phyloP scores from a whole-genome alignment of 2,797 vertebrate genomes.

The Atherinosoma microstoma region DNA sequence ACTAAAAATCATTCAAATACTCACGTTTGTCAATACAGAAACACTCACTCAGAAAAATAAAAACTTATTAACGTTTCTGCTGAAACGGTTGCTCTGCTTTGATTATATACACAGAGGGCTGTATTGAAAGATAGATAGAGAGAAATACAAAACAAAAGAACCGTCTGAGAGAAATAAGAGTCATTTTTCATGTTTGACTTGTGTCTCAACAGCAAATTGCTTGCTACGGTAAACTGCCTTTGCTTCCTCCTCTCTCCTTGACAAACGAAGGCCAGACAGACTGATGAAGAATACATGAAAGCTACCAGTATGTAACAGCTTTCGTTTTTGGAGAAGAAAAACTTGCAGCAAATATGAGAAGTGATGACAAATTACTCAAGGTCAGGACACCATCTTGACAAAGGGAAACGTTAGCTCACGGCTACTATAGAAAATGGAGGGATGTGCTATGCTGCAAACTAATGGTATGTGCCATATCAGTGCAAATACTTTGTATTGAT shows the following conservation, averaged over 20 bases:
- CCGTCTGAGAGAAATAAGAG: background rate
- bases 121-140: background rate
- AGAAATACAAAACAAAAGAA: constrained; percentile 10
- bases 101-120: background rate
- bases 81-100: no score
- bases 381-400: constrained; percentile 70
- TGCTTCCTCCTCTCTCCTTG: constrained; percentile 22
- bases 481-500: background rate
- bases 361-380: constrained; percentile 68
- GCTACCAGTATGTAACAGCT: constrained; percentile 48
- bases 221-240: constrained; percentile 37
- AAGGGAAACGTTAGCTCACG: constrained; percentile 26
- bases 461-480: background rate
- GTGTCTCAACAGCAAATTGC: constrained; percentile 41
- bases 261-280: constrained; percentile 64
- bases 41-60: no score
- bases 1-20: no score
- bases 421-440: constrained; percentile 51
- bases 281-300: constrained; percentile 50
- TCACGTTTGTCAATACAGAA: no score
- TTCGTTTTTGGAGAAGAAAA: constrained; percentile 49
- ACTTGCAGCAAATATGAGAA: constrained; percentile 40
- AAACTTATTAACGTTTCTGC: no score
- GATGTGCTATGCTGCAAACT: constrained; percentile 22
- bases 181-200: constrained; percentile 48